Base-by-base conservation (phyloP, 2,888 invertebrate genomes). In the Pterobdella sp. region DNA sequence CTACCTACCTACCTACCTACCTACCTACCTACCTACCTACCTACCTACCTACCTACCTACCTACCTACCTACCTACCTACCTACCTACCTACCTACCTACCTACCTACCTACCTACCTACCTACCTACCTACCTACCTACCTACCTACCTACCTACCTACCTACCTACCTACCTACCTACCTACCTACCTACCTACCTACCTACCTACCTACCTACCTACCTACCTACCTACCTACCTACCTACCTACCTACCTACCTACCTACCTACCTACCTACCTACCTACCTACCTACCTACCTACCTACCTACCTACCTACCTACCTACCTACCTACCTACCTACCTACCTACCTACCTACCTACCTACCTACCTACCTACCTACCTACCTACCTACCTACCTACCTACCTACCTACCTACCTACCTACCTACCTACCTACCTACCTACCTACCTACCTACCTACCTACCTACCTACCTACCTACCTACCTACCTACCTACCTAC, bases 321-420 rank as follows among this genome's bases (percentile, higher is more conserved):
- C 65, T 65, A n/a, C 65, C 65, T 65, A n/a, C 65, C 65, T 65
- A n/a, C 65, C 65, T 65, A n/a, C 65, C 65, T 65, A n/a, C 65
- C 65, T 65, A n/a, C 65, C 65, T 65, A n/a, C 65, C 65, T 65
- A n/a, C 65, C 65, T 65, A n/a, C 65, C 65, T 65, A n/a, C 65
- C 65, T 65, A n/a, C 65, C 65, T 65, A n/a, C 35, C 65, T 65
- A n/a, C 35, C 65, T 65, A 3, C 35, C 65, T 65, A n/a, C 35
- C 65, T 65, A n/a, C 35, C 65, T 65, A n/a, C 35, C 65, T 65
- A n/a, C 35, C 65, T 65, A n/a, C n/a, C 65, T 65, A n/a, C 35
- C 65, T 65, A n/a, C 35, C 65, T 65, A n/a, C 35, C 10, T 65
- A n/a, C 35, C 65, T 65, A n/a, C 35, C 65, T 65, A n/a, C 35